Conservation (phyloP, 2,797 vertebrate species). For the Helicolenus hilgendorfi region DNA sequence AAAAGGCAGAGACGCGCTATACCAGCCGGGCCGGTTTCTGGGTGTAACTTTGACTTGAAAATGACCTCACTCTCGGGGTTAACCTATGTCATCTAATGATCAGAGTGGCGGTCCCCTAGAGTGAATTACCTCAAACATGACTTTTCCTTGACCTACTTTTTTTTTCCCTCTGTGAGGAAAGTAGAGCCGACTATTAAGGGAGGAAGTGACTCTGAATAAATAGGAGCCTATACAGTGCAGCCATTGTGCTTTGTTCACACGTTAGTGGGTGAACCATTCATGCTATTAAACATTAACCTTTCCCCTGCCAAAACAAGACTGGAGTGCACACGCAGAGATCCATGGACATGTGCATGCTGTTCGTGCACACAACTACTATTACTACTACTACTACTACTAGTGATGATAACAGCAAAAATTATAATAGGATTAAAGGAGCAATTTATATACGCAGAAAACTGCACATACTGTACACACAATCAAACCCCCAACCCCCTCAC, state of each 20-base stretch:
- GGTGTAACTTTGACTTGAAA: constrained; percentile 76
- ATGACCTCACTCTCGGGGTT: constrained; percentile 89
- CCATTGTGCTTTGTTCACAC: constrained; percentile 91
- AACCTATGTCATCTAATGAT: constrained; percentile 90
- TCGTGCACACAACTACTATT: constrained; percentile 9
- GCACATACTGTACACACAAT: neutral
- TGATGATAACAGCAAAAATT: neutral
- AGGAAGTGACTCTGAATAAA: constrained; percentile 92
- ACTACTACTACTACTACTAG: neutral
- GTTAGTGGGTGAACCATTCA: constrained; percentile 81
- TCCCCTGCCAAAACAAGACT: constrained; percentile 65
- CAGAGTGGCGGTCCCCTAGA: constrained; percentile 80
- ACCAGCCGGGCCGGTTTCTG: constrained; percentile 41
- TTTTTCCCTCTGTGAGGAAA: constrained; percentile 76
- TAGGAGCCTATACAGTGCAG: constrained; percentile 87
- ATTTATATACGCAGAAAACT: neutral
- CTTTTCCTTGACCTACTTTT: constrained; percentile 90
- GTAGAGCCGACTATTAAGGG: constrained; percentile 87
- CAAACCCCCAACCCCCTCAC: neutral
- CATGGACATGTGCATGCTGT: constrained; percentile 1
- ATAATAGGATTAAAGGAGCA: neutral
- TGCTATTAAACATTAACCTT: constrained; percentile 90
- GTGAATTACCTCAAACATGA: constrained; percentile 92
- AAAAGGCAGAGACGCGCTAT: constrained; percentile 51
- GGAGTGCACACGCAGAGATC: constrained; percentile 14